Evolutionary conservation across 1,140 invertebrate species (phyloP).

Genomic region (Apocrypta bakeri): DNA sequence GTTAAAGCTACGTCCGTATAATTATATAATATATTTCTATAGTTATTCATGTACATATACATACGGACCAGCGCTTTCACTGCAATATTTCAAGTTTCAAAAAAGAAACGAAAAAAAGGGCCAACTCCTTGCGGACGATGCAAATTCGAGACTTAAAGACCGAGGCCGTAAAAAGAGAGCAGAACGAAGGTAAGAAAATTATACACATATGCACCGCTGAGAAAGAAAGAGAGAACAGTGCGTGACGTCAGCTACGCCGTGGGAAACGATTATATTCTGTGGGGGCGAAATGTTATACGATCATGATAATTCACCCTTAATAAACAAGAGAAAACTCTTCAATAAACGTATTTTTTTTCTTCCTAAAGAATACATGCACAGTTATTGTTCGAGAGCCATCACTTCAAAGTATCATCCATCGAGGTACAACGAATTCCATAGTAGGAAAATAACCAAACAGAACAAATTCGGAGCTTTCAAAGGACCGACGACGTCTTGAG

Average conservation of each 20-base stretch:
- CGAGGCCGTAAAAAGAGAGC: not conserved
- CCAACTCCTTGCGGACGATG: not conserved
- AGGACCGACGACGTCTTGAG: constrained; percentile 44
- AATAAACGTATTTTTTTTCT: not conserved
- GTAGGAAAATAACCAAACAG: constrained; percentile 49
- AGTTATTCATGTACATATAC: not conserved
- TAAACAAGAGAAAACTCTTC: not conserved
- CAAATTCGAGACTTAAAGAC: not conserved
- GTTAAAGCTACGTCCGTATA: not conserved
- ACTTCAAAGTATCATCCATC: not conserved
- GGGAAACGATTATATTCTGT: constrained; percentile 44
- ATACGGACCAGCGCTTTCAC: not conserved
- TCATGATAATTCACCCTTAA: not conserved
- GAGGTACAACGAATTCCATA: constrained; percentile 2
- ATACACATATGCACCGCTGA: not conserved
- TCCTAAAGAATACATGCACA: too few species aligned
- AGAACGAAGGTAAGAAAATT: not conserved
- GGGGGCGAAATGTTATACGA: not conserved
- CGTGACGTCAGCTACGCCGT: constrained; percentile 1
- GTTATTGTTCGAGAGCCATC: not conserved
- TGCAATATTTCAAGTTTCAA: not conserved
- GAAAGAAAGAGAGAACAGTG: not conserved
- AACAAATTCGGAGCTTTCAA: constrained; percentile 46
- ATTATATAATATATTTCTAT: too few species aligned
- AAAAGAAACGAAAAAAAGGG: not conserved